These are phyloP conservation scores for Paracentrotus lividus DNA, from an alignment of 53 echinoderm and acorn worm species.

Conservation along the genomic window DNA sequence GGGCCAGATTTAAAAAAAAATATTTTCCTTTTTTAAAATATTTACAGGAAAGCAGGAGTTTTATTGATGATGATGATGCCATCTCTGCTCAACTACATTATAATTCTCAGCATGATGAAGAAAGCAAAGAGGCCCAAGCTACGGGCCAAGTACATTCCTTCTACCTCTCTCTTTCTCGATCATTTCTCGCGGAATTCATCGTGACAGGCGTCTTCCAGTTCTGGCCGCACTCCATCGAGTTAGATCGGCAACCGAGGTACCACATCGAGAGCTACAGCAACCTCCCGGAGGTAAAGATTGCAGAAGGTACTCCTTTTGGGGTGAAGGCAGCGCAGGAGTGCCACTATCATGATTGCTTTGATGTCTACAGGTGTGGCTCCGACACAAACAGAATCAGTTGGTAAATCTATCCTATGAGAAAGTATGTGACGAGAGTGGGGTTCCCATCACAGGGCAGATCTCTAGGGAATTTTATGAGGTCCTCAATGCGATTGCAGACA, in stretches of 20 bases:
- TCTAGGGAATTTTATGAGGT: conserved; percentile 91
- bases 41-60: too few relatives aligned
- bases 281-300: conserved; percentile 81
- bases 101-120: conserved; percentile 45
- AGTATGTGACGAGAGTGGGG: conserved; percentile 87
- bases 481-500: conserved; percentile 87
- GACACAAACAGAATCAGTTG: conserved; percentile 88
- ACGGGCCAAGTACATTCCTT: conserved; percentile 87
- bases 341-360: conserved; percentile 91
- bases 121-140: conserved; percentile 78
- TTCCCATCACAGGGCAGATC: conserved; percentile 80
- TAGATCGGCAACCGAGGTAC: conserved; percentile 76
- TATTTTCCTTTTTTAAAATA: too few relatives aligned
- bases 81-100: too few relatives aligned
- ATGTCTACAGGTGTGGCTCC: conserved; percentile 92
- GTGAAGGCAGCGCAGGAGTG: conserved; percentile 82
- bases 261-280: conserved; percentile 73
- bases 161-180: conserved; percentile 90
- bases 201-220: conserved; percentile 94
- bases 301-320: conserved; percentile 67
- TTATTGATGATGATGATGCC: too few relatives aligned
- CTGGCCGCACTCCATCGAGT: conserved; percentile 90
- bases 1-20: too few relatives aligned
- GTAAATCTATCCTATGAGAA: conserved; percentile 95
- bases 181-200: conserved; percentile 87